A percentile compares a stretch with the other conserved stretches of the same genome.
Evolutionary conservation across 2,113 vertebrate genomes (phyloP).

Genomic region (Progne subis): DNA sequence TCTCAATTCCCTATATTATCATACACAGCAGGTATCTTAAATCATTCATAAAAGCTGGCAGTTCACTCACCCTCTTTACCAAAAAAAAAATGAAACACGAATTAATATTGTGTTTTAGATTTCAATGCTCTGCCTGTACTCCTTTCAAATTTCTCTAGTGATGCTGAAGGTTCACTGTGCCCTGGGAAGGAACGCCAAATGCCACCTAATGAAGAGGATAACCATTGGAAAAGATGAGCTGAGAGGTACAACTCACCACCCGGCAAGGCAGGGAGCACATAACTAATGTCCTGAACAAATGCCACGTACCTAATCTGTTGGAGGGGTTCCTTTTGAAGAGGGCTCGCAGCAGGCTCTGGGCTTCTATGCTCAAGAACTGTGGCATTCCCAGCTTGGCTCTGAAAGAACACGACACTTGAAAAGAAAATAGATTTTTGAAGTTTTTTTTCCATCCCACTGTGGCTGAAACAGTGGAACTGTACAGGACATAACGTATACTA

Average conservation of each 20-base stretch:
- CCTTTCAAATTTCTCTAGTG: background rate
- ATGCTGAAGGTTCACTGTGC: background rate
- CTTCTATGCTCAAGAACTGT: constrained; percentile 89
- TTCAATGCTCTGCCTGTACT: background rate
- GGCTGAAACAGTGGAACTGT: background rate
- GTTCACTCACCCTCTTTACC: background rate
- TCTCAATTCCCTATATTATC: background rate
- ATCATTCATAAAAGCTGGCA: background rate
- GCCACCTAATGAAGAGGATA: background rate
- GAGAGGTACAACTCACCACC: background rate
- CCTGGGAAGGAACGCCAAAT: background rate
- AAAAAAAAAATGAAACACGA: background rate
- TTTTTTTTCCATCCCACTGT: background rate
- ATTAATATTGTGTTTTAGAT: background rate
- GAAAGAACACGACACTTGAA: constrained; percentile 51
- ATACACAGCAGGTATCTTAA: background rate
- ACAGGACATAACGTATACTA: background rate
- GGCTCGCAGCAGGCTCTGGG: constrained; percentile 93
- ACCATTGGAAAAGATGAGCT: background rate
- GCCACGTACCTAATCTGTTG: constrained; percentile 86
- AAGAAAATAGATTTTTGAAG: constrained; percentile 33
- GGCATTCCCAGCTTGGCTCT: constrained; percentile 98
- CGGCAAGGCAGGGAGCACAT: background rate
- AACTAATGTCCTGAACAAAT: background rate
- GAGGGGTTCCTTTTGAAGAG: constrained; percentile 95